phyloP scores from a whole-genome alignment of 2,888 invertebrate genomes.

The Hydriomena furcata region DNA sequence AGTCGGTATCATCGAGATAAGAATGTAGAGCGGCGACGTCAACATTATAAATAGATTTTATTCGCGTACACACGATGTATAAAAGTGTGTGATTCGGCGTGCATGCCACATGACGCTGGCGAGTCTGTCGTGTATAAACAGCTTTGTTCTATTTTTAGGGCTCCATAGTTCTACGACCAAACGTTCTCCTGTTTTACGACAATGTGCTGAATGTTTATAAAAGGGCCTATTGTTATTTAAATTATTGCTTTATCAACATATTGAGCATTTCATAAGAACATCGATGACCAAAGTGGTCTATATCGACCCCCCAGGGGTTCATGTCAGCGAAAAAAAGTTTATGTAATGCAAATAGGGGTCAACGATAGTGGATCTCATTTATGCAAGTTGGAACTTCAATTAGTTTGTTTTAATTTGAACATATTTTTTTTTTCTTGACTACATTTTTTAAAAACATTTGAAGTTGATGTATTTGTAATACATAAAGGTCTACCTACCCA shows the following conservation, averaged over 20 bases:
- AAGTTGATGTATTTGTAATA: no score
- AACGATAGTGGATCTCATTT: no score
- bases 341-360: no score
- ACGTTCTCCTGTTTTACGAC: constrained; percentile 33
- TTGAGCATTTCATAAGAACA: constrained; percentile 13
- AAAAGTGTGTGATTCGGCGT: constrained; percentile 52
- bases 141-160: constrained; percentile 53
- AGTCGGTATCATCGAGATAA: constrained; percentile 69
- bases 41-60: constrained; percentile 80
- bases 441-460: no score
- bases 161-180: constrained; percentile 43
- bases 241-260: constrained; percentile 4
- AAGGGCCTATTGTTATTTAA: constrained; percentile 20
- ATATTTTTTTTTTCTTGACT: no score
- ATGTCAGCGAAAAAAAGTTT: no score
- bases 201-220: constrained; percentile 16
- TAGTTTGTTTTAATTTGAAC: no score
- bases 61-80: constrained; percentile 56
- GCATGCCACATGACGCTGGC: constrained; percentile 56
- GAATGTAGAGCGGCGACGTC: constrained; percentile 76
- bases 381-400: no score
- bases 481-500: no score
- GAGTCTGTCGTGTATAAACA: constrained; percentile 57
- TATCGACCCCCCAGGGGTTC: no score
- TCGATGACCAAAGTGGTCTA: no score